Percentiles rank a stretch among this genome's conserved stretches.
phyloP scores from a whole-genome alignment of 1,140 invertebrate species.

The Archegozetes longisetosus region DNA sequence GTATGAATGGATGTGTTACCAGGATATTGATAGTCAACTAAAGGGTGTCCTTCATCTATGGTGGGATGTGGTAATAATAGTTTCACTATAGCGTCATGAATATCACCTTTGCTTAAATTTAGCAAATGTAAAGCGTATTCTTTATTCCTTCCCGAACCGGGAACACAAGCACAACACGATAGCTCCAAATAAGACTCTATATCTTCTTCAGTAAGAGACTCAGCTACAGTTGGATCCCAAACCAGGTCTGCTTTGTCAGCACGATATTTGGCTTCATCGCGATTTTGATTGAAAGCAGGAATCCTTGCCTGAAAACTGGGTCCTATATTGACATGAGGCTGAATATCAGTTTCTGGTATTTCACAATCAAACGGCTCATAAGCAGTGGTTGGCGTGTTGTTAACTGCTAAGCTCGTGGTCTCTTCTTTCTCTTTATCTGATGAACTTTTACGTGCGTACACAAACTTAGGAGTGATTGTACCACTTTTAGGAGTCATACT shows the following conservation, averaged over 20 bases:
- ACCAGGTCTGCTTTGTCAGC: constrained; percentile 22
- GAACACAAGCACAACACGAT: constrained; percentile 41
- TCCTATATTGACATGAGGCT: constrained; percentile 73
- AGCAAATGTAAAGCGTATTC: constrained; percentile 85
- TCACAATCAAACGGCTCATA: constrained; percentile 19
- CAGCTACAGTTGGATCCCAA: constrained; percentile 20
- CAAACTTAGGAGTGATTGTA: not conserved
- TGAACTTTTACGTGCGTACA: constrained; percentile 3
- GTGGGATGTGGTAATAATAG: constrained; percentile 56
- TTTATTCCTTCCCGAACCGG: constrained; percentile 69
- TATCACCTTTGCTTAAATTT: constrained; percentile 65
- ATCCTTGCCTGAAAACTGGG: constrained; percentile 69
- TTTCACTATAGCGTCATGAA: constrained; percentile 66
- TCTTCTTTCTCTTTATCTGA: not conserved
- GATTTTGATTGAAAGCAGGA: constrained; percentile 31
- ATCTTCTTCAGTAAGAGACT: constrained; percentile 1
- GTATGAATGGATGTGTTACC: constrained; percentile 24
- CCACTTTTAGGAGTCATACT: constrained; percentile 9
- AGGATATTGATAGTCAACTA: constrained; percentile 50
- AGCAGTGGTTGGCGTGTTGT: constrained; percentile 16
- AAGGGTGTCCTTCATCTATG: constrained; percentile 53
- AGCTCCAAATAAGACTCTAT: constrained; percentile 51
- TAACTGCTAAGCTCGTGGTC: not conserved
- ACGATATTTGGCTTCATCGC: not conserved
- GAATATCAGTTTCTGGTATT: constrained; percentile 34